Conservation (phyloP, 2,888 invertebrate genomes). For the Chloroclysta siterata region DNA sequence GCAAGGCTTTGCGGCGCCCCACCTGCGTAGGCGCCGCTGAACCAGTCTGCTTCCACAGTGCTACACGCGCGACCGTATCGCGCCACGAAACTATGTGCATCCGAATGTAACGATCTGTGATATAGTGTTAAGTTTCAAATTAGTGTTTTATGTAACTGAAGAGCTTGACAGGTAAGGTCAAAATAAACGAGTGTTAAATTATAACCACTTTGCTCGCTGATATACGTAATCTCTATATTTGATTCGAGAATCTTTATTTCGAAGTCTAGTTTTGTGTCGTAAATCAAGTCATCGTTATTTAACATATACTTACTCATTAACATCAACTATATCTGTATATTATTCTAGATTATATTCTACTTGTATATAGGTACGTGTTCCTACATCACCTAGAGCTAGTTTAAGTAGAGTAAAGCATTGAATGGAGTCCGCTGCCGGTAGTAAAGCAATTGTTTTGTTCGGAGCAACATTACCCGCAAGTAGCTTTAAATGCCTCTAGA, state of each 20-base stretch:
- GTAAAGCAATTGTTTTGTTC: constrained; percentile 60
- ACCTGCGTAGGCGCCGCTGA: constrained; percentile 69
- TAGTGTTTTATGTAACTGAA: constrained; percentile 58
- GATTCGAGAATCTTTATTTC: constrained; percentile 46
- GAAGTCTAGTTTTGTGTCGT: constrained; percentile 29
- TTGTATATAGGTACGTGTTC: background rate
- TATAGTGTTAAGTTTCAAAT: constrained; percentile 78
- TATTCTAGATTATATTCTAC: background rate
- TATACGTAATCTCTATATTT: constrained; percentile 58
- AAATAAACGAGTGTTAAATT: constrained; percentile 9
- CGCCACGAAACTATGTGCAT: constrained; percentile 65
- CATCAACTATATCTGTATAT: constrained; percentile 1
- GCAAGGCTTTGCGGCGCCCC: constrained; percentile 80
- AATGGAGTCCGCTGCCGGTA: constrained; percentile 42
- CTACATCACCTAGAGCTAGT: constrained; percentile 1
- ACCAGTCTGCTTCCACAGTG: constrained; percentile 63
- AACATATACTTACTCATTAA: constrained; percentile 12
- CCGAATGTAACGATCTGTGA: constrained; percentile 77
- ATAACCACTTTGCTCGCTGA: constrained; percentile 14
- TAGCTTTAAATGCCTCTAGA: constrained; percentile 52
- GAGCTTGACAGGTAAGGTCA: constrained; percentile 59
- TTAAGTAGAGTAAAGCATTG: constrained; percentile 32
- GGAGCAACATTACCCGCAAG: constrained; percentile 40
- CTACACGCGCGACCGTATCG: constrained; percentile 64
- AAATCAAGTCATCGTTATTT: constrained; percentile 21